Conservation (phyloP, 2,113 vertebrate genomes). For the Larimichthys polyactis region DNA sequence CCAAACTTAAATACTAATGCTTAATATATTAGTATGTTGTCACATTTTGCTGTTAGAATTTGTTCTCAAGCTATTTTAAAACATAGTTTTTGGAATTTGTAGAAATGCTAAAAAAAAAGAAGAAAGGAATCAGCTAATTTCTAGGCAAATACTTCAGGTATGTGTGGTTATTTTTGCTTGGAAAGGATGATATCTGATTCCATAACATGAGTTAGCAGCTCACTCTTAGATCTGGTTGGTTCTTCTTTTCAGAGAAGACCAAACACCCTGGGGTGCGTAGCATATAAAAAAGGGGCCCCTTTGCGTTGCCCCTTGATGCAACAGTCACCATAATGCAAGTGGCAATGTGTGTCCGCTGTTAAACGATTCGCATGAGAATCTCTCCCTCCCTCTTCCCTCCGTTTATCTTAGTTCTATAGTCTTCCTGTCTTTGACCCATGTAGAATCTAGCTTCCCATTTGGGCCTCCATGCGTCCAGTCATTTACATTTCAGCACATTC, state of each 20-base stretch:
- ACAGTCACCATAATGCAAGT: conserved; percentile 85
- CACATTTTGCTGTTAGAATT: not conserved
- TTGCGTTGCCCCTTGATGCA: conserved; percentile 76
- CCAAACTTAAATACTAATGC: conserved; percentile 21
- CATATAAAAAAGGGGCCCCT: conserved; percentile 64
- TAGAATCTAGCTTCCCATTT: conserved; percentile 82
- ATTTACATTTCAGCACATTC: conserved; percentile 76
- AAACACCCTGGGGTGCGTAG: conserved; percentile 63
- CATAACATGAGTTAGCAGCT: conserved; percentile 71
- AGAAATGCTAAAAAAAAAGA: not conserved
- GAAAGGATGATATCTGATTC: conserved; percentile 61
- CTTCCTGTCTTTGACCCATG: conserved; percentile 82
- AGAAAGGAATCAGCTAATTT: not conserved
- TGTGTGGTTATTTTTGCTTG: not conserved
- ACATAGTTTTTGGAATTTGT: not conserved
- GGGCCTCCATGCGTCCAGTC: conserved; percentile 75
- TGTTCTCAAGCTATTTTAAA: not conserved
- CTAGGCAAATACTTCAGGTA: conserved; percentile 8
- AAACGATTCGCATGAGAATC: conserved; percentile 81
- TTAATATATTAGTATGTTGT: not conserved
- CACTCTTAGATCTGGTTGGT: conserved; percentile 52
- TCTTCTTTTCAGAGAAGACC: conserved; percentile 59
- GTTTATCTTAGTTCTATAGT: conserved; percentile 79
- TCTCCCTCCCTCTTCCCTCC: conserved; percentile 63
- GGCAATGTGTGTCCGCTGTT: conserved; percentile 84